These are phyloP conservation scores for Paragorgia papillata DNA, from an alignment of 92 coral and sea anemone genomes.

Conservation along the genomic window DNA sequence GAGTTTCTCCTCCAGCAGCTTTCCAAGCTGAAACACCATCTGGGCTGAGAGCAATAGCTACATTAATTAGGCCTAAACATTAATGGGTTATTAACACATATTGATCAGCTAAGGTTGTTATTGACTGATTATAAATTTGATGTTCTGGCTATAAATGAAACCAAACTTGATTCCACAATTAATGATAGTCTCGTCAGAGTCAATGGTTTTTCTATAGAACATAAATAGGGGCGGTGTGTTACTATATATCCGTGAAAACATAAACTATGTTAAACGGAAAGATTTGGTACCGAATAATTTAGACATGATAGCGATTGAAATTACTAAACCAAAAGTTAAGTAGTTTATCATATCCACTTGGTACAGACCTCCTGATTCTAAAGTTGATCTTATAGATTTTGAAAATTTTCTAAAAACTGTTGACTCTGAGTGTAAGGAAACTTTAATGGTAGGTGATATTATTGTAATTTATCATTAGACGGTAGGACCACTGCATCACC, in stretches of 20 bases:
- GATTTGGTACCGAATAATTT: conserved; percentile 1
- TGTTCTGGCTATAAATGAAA: conserved; percentile 14
- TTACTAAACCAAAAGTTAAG: conserved; percentile 5
- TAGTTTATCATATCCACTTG: conserved; percentile 27
- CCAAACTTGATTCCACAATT: conserved; percentile 8
- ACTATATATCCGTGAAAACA: conserved; percentile 2
- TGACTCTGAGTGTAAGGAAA: conserved; percentile 12
- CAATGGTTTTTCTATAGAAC: not conserved
- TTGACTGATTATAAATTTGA: conserved; percentile 1
- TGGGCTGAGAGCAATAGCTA: too few species aligned
- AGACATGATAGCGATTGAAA: conserved; percentile 28
- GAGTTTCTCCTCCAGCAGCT: too few species aligned
- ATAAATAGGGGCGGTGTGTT: conserved; percentile 16
- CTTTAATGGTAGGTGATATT: conserved; percentile 1
- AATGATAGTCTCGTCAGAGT: not conserved
- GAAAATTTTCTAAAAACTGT: conserved; percentile 11
- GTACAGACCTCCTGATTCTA: conserved; percentile 26
- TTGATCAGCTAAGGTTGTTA: not conserved
- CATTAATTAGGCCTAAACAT: conserved; percentile 4
- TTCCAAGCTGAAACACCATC: too few species aligned
- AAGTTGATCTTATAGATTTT: conserved; percentile 13
- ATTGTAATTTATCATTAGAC: not conserved
- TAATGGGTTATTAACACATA: not conserved
- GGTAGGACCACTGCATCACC: not conserved
- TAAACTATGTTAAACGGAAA: conserved; percentile 11